These are phyloP conservation scores for Okapia johnstoni DNA, from an alignment of 2,113 vertebrate species.

Conservation along the genomic window DNA sequence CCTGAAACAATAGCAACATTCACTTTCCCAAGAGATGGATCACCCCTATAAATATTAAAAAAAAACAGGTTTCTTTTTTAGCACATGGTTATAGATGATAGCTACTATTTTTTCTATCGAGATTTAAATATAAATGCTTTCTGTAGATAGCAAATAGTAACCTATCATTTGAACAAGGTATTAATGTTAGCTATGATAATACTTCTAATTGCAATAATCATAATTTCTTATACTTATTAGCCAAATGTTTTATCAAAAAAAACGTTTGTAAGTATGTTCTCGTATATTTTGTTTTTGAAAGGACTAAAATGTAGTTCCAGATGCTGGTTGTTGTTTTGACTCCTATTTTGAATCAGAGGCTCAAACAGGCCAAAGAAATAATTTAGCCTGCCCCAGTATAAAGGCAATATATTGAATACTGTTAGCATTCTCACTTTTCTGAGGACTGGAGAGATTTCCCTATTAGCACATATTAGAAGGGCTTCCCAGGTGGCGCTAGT, in stretches of 20 bases:
- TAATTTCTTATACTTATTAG: neutral
- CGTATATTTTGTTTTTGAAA: neutral
- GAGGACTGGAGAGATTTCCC: neutral
- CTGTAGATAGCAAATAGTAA: neutral
- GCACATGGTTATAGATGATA: neutral
- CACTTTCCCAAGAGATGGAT: conserved; percentile 90
- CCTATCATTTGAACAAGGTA: neutral
- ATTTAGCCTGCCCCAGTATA: neutral
- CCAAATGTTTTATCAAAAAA: neutral
- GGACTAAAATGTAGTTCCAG: neutral
- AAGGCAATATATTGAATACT: neutral
- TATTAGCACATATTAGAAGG: neutral
- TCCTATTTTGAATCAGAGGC: neutral
- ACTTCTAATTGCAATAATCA: neutral
- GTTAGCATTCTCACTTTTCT: neutral
- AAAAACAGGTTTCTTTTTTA: conserved; percentile 60
- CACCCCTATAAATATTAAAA: conserved; percentile 87
- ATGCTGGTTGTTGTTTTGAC: neutral
- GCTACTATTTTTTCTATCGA: neutral
- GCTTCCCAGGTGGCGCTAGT: neutral
- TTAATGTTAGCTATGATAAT: neutral
- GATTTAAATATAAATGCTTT: neutral
- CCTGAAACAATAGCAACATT: conserved; percentile 95
- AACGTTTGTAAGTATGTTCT: neutral
- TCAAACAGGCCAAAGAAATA: neutral